Conservation (phyloP, 2,888 invertebrate genomes). For the Clanis bilineata region DNA sequence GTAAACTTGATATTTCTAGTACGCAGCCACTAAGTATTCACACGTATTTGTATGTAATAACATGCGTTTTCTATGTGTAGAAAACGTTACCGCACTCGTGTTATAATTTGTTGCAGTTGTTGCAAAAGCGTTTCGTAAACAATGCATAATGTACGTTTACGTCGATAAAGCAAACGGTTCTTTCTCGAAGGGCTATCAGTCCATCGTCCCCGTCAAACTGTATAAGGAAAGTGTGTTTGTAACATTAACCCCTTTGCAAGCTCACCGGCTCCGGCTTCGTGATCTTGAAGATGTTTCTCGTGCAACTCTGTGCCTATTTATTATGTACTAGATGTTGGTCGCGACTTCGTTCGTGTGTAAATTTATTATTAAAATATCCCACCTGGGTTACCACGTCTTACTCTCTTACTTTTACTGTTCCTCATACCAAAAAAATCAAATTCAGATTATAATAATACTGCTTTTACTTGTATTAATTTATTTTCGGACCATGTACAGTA, state of each 20-base stretch:
- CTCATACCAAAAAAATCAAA: no score
- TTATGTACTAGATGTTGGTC: not conserved
- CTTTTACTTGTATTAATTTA: no score
- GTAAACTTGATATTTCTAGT: constrained; percentile 15
- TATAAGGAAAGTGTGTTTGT: constrained; percentile 52
- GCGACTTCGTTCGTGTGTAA: no score
- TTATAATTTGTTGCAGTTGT: constrained; percentile 12
- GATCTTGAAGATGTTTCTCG: constrained; percentile 42
- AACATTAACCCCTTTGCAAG: constrained; percentile 61
- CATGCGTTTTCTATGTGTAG: constrained; percentile 6
- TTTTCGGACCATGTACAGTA: no score
- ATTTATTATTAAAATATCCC: not conserved
- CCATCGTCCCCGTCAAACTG: constrained; percentile 35
- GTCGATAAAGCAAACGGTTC: constrained; percentile 36
- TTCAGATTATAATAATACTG: no score
- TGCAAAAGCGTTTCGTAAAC: constrained; percentile 17
- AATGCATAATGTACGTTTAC: constrained; percentile 7
- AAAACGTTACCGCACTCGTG: constrained; percentile 21
- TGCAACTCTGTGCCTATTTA: constrained; percentile 18
- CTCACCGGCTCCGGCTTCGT: constrained; percentile 43
- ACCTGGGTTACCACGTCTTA: no score
- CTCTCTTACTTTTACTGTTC: no score
- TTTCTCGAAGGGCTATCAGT: constrained; percentile 49
- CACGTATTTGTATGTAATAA: not conserved
- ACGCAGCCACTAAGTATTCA: not conserved